These are phyloP conservation scores for Tinamus major DNA, from an alignment of 2,797 vertebrate genomes.

Conservation along the genomic window DNA sequence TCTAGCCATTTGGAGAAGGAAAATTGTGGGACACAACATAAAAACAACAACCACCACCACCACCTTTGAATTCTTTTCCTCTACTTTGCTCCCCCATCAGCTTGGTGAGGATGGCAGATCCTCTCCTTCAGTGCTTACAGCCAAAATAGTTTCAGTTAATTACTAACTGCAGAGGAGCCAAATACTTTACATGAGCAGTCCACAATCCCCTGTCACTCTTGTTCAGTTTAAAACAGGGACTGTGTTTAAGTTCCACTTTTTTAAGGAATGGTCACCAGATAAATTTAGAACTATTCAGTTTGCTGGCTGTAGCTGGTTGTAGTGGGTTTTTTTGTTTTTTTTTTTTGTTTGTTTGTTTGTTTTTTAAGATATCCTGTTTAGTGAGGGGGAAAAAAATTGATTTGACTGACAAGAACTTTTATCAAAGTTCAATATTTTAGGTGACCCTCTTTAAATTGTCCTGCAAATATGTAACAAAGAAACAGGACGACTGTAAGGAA, in stretches of 20 bases:
- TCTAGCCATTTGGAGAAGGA: neutral
- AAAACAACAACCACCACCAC: neutral
- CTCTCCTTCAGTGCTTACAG: neutral
- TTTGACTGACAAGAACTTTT: neutral
- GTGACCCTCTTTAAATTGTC: neutral
- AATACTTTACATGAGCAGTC: neutral
- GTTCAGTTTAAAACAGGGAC: constrained; percentile 2
- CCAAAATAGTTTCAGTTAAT: neutral
- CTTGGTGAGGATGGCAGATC: neutral
- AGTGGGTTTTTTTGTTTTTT: neutral
- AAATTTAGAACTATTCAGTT: constrained; percentile 40
- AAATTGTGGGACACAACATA: neutral
- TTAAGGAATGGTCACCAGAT: constrained; percentile 37
- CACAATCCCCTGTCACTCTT: neutral
- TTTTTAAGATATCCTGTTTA: neutral
- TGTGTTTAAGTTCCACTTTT: neutral
- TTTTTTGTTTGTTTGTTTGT: neutral
- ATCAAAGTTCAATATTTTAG: neutral
- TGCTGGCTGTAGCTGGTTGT: neutral
- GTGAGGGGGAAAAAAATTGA: neutral
- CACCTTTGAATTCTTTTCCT: neutral
- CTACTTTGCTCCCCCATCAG: neutral
- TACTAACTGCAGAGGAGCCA: constrained; percentile 6
- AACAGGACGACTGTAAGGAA: neutral
- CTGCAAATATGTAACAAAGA: neutral